Base-by-base conservation (phyloP, 2,113 vertebrate genomes). In the Chamaea fasciata region DNA sequence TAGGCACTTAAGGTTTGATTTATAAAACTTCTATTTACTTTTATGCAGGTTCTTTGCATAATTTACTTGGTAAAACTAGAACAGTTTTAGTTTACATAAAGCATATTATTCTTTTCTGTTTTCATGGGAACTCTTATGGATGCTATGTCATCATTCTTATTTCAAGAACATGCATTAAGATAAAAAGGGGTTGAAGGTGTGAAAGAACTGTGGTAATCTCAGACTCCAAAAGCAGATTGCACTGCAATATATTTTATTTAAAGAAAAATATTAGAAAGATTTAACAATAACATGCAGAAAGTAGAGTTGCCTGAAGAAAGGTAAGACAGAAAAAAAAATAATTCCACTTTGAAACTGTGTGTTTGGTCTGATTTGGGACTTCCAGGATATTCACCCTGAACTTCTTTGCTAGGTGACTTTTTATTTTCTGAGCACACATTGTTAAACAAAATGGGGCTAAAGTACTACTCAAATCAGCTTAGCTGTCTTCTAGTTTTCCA, bases 1-100 rank as follows among this genome's bases (percentile, higher is more conserved):
- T 87, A 90, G 59, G 31, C 89, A 67, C 67, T 96, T 91, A 86
- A 39, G 13, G 60, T 78, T 93, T 95, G 87, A 95, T 95, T 96
- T 96, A 96, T 94, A 67, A 83, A 90, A 89, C 18, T 81, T 57
- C 31, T 94, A 27, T 87, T 97, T 95, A 81, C 28, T 18, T 89
- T 94, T 96, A 82, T 90, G n/a, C 27, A 52, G 59, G 31, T 46
- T 75, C 14, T 93, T 69, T 76, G 39, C 53, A 73, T 69, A 78
- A 52, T 89, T 96, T 96, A 39, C 21, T 67, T 35, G 16, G 73
- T 80, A 95, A 94, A 96, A 60, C 57, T 60, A 59, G n/a, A 89
- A 70, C 46, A 79, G 26, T 89, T 91, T 68, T 87, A 64, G 39
- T 94, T 83, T 80, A 70, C 28, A 62, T 96, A 88, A 85, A 57